Evolutionary conservation across 2,113 vertebrate species (phyloP), one percentile per base, ranked within the genome.

Genomic region (Megaceryle torquata): DNA sequence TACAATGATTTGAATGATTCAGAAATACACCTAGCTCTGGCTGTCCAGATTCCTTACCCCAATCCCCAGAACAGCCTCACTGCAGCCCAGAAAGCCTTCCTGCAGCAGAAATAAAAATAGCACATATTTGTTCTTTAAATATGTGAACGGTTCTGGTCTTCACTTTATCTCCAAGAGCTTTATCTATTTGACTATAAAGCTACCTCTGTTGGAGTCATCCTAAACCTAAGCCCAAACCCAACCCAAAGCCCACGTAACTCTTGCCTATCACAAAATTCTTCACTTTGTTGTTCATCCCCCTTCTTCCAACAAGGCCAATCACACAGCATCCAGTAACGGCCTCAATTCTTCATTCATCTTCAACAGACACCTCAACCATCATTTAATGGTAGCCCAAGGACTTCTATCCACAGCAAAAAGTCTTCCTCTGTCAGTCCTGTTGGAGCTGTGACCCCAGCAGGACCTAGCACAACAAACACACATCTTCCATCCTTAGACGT

Each of bases 151-250:
- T 79, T 91, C 69, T 79, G 16, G 9, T 89, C 61, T 79, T 87
- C 57, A 44, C 18, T 89, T 95, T 91, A 95, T 87, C 94, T 93
- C 69, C 64, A 68, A 79, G 61, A 72, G 39, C 29, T 89, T 95
- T 82, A 84, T 57, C 86, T 89, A 8, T 20, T 33, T 53, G 82
- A 76, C 35, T 87, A 35, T 64, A 85, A 61, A 79, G 53, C 10
- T 75, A 51, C 16, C 8, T 48, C 26, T 57, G 20, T 51, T 76
- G 26, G 13, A 86, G 39, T 48, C 57, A 79, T 53, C 81, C 61
- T 61, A 76, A 95, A 71, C 26, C 16, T 84, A 91, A 95, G 39
- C 65, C 43, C 7, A 70, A 64, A 86, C 5, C 11, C 53, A 64
- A 25, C 15, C 17, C 15, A 86, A 78, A 92, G 26, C 22, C 37